phyloP scores from a whole-genome alignment of 2,888 invertebrate species.

The Prosapia bicincta region DNA sequence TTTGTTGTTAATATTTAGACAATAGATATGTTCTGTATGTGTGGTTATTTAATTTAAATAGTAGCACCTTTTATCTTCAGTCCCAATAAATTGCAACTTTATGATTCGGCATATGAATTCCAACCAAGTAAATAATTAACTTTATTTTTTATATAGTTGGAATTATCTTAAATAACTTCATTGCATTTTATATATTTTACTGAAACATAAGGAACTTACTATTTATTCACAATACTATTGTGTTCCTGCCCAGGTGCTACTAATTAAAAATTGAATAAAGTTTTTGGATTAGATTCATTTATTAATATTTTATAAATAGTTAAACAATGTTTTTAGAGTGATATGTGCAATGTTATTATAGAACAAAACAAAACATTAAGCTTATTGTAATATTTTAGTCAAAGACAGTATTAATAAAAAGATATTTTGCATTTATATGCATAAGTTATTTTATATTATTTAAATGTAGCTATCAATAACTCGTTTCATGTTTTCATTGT shows the following conservation, averaged over 20 bases:
- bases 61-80: too few species aligned
- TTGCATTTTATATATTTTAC: background rate
- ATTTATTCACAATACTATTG: background rate
- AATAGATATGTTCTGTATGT: too few species aligned
- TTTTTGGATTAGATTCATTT: background rate
- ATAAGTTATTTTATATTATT: background rate
- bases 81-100: too few species aligned
- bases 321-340: background rate
- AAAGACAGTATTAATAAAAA: background rate
- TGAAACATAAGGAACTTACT: too few species aligned
- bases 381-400: background rate
- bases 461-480: background rate
- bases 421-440: background rate
- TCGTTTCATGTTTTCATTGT: background rate
- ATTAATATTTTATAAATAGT: background rate
- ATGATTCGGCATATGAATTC: too few species aligned
- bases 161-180: background rate
- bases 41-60: too few species aligned
- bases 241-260: constrained; percentile 2
- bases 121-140: too few species aligned
- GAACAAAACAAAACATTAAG: background rate
- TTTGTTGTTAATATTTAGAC: too few species aligned
- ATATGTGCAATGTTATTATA: background rate
- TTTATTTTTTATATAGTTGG: background rate
- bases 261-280: background rate